Conservation (phyloP, 2,888 invertebrate genomes). For the Orthosia incerta region DNA sequence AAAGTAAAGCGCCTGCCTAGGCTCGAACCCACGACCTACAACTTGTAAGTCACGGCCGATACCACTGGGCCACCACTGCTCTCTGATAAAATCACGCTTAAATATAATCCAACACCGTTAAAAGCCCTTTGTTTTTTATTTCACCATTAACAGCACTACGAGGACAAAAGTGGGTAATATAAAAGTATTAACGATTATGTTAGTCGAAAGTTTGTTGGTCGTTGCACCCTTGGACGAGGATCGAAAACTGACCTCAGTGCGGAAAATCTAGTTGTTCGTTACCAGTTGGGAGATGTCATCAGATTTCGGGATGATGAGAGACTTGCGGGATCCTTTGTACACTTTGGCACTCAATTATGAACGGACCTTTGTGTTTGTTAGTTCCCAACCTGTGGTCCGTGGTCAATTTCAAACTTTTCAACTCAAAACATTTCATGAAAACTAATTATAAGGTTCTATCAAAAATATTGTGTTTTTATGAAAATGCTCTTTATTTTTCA, state of each 20-base stretch:
- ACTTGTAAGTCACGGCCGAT: too few species aligned
- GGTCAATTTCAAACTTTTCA: too few species aligned
- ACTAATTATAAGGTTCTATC: too few species aligned
- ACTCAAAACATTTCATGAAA: too few species aligned
- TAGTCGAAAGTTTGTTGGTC: slow-evolving; percentile 7
- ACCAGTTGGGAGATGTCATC: slow-evolving; percentile 4
- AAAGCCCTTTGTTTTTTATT: slow-evolving; percentile 34
- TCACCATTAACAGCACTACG: slow-evolving; percentile 5
- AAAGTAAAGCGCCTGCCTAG: too few species aligned
- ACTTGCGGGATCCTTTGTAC: neutral
- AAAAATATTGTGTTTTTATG: too few species aligned
- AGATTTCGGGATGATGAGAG: neutral
- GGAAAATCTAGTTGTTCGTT: neutral
- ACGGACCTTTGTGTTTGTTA: neutral
- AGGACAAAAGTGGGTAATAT: slow-evolving; percentile 21
- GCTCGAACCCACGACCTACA: too few species aligned
- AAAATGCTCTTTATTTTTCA: too few species aligned
- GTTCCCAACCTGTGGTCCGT: too few species aligned
- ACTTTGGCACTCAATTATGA: slow-evolving; percentile 1
- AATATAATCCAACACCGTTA: neutral
- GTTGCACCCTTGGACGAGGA: slow-evolving; percentile 8
- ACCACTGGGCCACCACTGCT: too few species aligned
- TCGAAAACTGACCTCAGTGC: slow-evolving; percentile 21
- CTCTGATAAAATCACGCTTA: neutral
- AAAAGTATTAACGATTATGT: slow-evolving; percentile 32